These are phyloP conservation scores for Microtus richardsoni DNA, from an alignment of 2,113 vertebrate species.

Conservation along the genomic window DNA sequence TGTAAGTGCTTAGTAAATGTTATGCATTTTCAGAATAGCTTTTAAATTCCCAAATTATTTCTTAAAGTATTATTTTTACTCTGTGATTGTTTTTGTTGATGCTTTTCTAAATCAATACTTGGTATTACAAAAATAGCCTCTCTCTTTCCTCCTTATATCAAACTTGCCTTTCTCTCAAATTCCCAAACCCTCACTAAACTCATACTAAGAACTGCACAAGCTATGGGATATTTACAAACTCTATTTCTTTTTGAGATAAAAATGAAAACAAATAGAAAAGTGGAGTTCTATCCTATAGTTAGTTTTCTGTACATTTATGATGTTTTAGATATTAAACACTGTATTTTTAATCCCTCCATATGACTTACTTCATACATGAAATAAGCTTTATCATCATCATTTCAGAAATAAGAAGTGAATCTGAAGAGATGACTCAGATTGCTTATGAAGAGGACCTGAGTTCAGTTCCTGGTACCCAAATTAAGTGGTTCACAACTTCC, in stretches of 20 bases:
- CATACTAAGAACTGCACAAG: background rate
- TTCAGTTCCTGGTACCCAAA: background rate
- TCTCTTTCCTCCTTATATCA: background rate
- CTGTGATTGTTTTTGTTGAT: background rate
- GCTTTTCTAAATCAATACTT: background rate
- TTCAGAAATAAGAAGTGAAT: background rate
- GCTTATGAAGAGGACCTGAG: background rate
- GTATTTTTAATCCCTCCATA: background rate
- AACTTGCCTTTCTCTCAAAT: background rate
- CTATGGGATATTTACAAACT: conserved; percentile 8
- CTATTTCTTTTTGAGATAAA: background rate
- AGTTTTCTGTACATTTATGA: background rate
- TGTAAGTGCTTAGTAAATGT: background rate
- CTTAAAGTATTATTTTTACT: background rate
- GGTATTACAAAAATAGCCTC: background rate
- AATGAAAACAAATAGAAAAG: background rate
- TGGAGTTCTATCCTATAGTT: background rate
- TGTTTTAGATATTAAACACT: conserved; percentile 12
- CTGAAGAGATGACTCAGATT: background rate
- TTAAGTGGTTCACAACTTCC: background rate
- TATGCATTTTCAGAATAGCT: background rate
- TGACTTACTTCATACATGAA: background rate
- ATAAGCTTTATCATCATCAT: background rate
- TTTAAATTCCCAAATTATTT: conserved; percentile 5
- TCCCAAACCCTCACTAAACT: conserved; percentile 2